A percentile compares a stretch with the other conserved stretches of the same genome.
Conservation (phyloP, 2,797 vertebrate genomes). For the Protosalanx chinensis region DNA sequence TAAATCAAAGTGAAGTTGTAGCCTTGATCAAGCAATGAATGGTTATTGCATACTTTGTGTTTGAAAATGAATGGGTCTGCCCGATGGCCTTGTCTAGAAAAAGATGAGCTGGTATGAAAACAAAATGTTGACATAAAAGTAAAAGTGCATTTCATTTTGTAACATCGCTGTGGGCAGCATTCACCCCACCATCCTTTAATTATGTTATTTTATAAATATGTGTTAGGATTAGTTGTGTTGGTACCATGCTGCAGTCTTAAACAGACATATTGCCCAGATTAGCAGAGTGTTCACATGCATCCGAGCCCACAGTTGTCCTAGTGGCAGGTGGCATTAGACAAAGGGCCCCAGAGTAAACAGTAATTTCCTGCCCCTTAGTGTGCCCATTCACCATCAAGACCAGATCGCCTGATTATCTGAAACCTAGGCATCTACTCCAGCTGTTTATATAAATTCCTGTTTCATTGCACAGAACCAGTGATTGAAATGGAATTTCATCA, state of each 20-base stretch:
- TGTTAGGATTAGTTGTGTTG: not conserved
- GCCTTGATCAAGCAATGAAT: no score
- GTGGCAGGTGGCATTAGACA: slow-evolving; percentile 17
- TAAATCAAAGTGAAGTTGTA: no score
- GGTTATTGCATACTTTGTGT: no score
- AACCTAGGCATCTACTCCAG: not conserved
- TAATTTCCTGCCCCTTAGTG: not conserved
- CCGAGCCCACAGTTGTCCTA: slow-evolving; percentile 8
- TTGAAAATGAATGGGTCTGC: no score
- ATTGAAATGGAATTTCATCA: not conserved
- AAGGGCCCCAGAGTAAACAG: slow-evolving; percentile 5
- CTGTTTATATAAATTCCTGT: not conserved
- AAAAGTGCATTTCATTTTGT: no score
- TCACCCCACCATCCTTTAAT: not conserved
- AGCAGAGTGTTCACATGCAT: slow-evolving; percentile 12
- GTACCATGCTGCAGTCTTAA: slow-evolving; percentile 11
- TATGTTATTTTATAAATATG: not conserved
- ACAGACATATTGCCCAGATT: slow-evolving; percentile 2
- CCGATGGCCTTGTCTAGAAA: no score
- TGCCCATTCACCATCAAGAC: not conserved
- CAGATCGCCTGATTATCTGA: not conserved
- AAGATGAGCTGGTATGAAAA: no score
- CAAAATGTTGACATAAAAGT: no score
- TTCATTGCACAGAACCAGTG: not conserved
- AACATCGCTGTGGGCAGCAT: no score